Evolutionary conservation across 2,888 invertebrate genomes (phyloP).

Genomic region (Apotomis betuletana): DNA sequence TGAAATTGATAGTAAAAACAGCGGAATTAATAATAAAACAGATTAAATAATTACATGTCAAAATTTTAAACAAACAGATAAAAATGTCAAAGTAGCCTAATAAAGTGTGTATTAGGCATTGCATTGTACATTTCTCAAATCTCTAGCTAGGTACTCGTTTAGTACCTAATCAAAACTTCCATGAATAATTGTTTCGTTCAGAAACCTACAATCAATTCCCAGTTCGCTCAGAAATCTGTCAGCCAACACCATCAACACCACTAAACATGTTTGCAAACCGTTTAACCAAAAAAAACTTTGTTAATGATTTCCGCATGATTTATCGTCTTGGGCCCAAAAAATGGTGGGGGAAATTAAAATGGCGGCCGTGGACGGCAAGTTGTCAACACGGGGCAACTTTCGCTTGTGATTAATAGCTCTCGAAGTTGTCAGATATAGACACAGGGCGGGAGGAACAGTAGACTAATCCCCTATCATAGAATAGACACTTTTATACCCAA

Average conservation of each 20-base stretch:
- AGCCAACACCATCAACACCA: slow-evolving; percentile 22
- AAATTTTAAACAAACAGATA: too few species aligned
- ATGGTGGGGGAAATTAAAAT: slow-evolving; percentile 50
- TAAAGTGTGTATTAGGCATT: too few species aligned
- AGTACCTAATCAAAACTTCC: not conserved
- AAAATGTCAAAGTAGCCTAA: too few species aligned
- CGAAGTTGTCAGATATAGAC: slow-evolving; percentile 51
- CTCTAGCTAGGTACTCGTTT: too few species aligned
- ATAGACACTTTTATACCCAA: too few species aligned
- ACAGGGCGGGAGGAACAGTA: slow-evolving; percentile 17
- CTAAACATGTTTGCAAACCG: slow-evolving; percentile 19
- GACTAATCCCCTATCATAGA: not conserved
- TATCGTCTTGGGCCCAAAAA: slow-evolving; percentile 46
- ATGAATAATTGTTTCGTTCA: not conserved
- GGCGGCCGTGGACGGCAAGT: slow-evolving; percentile 51
- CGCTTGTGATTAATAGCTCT: slow-evolving; percentile 53
- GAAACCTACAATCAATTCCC: not conserved
- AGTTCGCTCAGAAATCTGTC: not conserved
- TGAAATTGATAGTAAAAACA: too few species aligned
- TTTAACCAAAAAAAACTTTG: slow-evolving; percentile 27
- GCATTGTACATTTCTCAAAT: too few species aligned
- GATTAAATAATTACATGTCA: too few species aligned
- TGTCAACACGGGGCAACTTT: slow-evolving; percentile 53
- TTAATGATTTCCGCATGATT: slow-evolving; percentile 47
- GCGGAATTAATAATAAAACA: too few species aligned